Evolutionary conservation across 2,888 invertebrate species (phyloP).

Genomic region (Tridacna gigas): DNA sequence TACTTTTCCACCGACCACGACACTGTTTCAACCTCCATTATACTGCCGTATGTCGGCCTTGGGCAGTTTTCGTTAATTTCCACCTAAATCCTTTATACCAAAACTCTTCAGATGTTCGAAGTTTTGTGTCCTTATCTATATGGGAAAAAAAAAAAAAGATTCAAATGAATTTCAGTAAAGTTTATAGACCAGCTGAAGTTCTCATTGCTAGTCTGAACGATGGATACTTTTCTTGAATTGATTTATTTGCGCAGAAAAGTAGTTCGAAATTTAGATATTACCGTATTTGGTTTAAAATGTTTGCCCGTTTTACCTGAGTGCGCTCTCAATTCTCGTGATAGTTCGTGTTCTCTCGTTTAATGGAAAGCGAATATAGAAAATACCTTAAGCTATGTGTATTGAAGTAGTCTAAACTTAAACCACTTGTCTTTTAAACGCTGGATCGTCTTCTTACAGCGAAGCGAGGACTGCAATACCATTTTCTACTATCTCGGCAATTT

Average conservation of each 20-base stretch:
- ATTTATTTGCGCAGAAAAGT: too few species aligned
- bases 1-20: neutral
- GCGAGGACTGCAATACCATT: too few species aligned
- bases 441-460: too few species aligned
- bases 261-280: too few species aligned
- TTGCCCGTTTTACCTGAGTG: slow-evolving; percentile 10
- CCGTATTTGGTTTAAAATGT: neutral
- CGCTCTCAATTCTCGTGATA: slow-evolving; percentile 1
- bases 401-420: slow-evolving; percentile 11
- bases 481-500: too few species aligned
- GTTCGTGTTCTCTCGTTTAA: slow-evolving; percentile 7
- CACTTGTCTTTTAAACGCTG: neutral
- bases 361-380: slow-evolving; percentile 16
- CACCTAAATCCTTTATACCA: slow-evolving; percentile 13
- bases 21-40: neutral
- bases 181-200: too few species aligned
- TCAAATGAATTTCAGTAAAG: too few species aligned
- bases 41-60: slow-evolving; percentile 15
- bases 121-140: too few species aligned
- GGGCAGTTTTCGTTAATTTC: slow-evolving; percentile 52
- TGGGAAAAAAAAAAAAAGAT: too few species aligned
- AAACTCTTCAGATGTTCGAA: neutral
- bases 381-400: slow-evolving; percentile 25
- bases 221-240: too few species aligned
- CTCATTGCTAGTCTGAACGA: too few species aligned